phyloP scores from a whole-genome alignment of 1,140 invertebrate genomes.

The Chelonus insularis region DNA sequence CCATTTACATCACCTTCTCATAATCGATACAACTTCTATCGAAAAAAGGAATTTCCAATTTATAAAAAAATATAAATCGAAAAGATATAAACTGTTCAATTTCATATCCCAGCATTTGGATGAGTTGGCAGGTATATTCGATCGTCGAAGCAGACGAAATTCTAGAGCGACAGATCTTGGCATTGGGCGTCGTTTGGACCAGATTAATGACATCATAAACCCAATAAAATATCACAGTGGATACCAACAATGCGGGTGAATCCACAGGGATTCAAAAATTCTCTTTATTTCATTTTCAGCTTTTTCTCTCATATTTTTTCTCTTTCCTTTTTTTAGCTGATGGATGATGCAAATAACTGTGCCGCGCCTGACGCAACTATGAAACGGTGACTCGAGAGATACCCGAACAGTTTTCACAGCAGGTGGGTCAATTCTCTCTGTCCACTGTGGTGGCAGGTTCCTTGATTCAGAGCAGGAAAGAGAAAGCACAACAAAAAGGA shows the following conservation, averaged over 20 bases:
- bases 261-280: constrained; percentile 17
- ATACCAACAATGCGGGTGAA: constrained; percentile 30
- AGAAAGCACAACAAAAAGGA: too few species aligned
- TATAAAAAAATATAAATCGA: too few species aligned
- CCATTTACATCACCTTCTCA: too few species aligned
- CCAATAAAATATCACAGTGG: constrained; percentile 35
- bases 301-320: neutral
- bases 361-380: constrained; percentile 38
- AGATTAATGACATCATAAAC: constrained; percentile 38
- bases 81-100: too few species aligned
- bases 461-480: too few species aligned
- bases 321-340: constrained; percentile 38
- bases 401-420: constrained; percentile 48
- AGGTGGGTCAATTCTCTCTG: constrained; percentile 36
- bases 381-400: constrained; percentile 30
- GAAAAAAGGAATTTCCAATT: too few species aligned
- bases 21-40: too few species aligned
- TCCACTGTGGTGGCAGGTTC: too few species aligned
- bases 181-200: constrained; percentile 14
- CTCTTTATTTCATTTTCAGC: constrained; percentile 1
- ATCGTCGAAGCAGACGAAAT: too few species aligned
- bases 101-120: too few species aligned
- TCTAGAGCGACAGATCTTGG: neutral
- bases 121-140: too few species aligned
- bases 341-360: constrained; percentile 55